Conservation (phyloP, 2,888 invertebrate species). For the Phymatocera aterrima region DNA sequence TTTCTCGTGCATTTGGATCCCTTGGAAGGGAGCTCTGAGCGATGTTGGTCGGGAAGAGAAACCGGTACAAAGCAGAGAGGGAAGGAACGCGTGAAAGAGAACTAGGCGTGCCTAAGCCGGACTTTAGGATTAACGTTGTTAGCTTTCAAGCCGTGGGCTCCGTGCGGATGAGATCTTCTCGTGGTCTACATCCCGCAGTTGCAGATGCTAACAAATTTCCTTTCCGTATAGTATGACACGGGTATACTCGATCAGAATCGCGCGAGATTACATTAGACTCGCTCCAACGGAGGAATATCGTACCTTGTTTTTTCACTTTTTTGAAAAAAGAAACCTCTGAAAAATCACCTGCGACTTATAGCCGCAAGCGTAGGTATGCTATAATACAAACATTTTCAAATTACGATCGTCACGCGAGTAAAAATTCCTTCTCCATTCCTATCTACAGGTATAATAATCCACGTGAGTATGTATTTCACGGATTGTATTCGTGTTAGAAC, state of each 20-base stretch:
- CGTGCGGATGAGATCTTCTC: conserved; percentile 44
- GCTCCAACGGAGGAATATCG: too few relatives aligned
- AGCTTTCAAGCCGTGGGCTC: conserved; percentile 54
- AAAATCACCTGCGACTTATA: conserved; percentile 3
- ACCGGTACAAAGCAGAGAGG: conserved; percentile 52
- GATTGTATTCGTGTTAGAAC: not conserved
- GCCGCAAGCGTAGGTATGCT: not conserved
- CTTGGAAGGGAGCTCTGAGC: conserved; percentile 64
- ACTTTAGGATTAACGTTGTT: conserved; percentile 67
- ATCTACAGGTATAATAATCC: not conserved
- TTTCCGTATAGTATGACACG: too few relatives aligned
- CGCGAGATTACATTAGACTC: too few relatives aligned
- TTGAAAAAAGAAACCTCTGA: not conserved
- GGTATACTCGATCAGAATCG: too few relatives aligned
- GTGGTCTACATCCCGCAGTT: not conserved
- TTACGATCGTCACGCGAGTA: conserved; percentile 34
- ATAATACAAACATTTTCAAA: conserved; percentile 39
- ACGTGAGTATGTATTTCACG: not conserved
- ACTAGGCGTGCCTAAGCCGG: conserved; percentile 65
- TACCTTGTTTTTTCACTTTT: too few relatives aligned
- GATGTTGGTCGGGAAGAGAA: conserved; percentile 48
- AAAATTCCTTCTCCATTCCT: not conserved
- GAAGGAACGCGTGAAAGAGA: conserved; percentile 42
- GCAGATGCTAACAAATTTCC: not conserved
- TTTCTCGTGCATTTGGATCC: conserved; percentile 66